Evolutionary conservation across 2,797 vertebrate species (phyloP), one percentile per base, ranked within the genome.

Genomic region (Meriones psammophilus): DNA sequence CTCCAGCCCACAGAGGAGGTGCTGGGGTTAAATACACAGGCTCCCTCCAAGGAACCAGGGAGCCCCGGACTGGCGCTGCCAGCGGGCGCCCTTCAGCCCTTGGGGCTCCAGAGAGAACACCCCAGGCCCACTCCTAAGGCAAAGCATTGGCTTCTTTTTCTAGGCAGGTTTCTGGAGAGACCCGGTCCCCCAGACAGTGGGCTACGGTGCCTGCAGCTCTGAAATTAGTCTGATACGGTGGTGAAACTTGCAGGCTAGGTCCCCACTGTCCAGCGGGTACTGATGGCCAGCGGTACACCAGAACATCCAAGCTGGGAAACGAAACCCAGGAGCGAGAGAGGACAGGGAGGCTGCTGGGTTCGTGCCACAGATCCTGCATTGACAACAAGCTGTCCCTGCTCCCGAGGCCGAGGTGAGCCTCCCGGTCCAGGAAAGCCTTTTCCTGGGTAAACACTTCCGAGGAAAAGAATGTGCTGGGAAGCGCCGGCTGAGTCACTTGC

Each of bases 381-480:
- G 88, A 88, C 69, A 60, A 50, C 39, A 20, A 36, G 1, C 71
- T 14, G 66, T 54, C 1, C 10, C 6, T 54, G n/a, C 18, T 42
- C 17, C 13, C n/a, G 5, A 30, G 86, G 8, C 22, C 18, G 81
- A 95, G 96, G 93, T 88, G 88, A 8, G 79, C 68, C 96, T 96
- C 97, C 96, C 3, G 77, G 30, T 22, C 30, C 60, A 36, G 60
- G 92, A 28, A 36, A 91, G 88, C 95, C 58, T 36, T 68, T 93
- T 92, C 50, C 81, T 8, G n/a, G 93, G 88, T 24, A 97, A 94
- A 94, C 94, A 93, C n/a, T 58, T 97, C 94, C 62, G 58, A 94
- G 36, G 96, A 92, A 92, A 91, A 90, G 96, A 97, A 92, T 3
- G 95, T 8, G 58, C 88, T 24, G 76, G 97, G 94, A 90, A 95